Conservation (phyloP, 2,888 invertebrate genomes). For the Phrixothrix hirtus region DNA sequence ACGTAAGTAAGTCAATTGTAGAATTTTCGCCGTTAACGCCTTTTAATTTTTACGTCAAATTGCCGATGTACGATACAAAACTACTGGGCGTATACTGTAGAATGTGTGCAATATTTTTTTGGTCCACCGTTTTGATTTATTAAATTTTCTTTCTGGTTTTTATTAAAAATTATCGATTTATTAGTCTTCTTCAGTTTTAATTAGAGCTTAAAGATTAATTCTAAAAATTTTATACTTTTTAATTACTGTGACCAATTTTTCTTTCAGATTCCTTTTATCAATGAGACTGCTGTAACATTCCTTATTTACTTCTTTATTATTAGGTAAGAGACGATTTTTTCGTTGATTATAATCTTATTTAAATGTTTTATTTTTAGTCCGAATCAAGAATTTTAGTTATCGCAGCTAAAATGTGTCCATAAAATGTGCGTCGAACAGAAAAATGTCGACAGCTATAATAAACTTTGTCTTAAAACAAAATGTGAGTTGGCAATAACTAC, state of each 20-base stretch:
- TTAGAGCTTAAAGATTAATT: neutral
- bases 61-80: conserved; percentile 49
- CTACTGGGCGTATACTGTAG: conserved; percentile 51
- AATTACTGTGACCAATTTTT: conserved; percentile 7
- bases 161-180: conserved; percentile 52
- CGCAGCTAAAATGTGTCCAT: conserved; percentile 11
- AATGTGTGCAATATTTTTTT: conserved; percentile 49
- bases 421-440: conserved; percentile 20
- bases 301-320: conserved; percentile 9
- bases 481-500: conserved; percentile 6
- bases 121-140: conserved; percentile 53
- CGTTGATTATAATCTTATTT: too few species aligned
- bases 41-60: neutral
- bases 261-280: conserved; percentile 24
- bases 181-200: conserved; percentile 3
- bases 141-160: conserved; percentile 47
- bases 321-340: conserved; percentile 1
- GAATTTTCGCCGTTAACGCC: neutral
- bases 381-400: neutral
- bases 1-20: conserved; percentile 20
- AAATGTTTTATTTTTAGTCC: too few species aligned
- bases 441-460: too few species aligned
- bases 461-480: conserved; percentile 13
- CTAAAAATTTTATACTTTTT: neutral
- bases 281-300: conserved; percentile 26